A percentile compares a stretch with the other conserved stretches of the same genome.
Evolutionary conservation across 2,888 invertebrate species (phyloP).

Genomic region (Loripinus fragilis): DNA sequence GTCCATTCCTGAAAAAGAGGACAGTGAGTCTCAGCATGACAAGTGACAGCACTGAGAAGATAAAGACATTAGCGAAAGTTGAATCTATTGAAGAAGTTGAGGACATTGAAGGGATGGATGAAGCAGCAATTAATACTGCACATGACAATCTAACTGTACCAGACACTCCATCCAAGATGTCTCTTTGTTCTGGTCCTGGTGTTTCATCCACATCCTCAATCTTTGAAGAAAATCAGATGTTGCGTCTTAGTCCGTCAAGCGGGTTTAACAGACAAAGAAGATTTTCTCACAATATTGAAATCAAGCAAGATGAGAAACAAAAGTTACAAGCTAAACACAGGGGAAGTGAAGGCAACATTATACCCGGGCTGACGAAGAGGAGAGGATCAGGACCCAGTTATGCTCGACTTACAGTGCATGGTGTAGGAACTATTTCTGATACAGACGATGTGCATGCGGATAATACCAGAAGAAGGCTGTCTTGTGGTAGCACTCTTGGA

Average conservation of each 20-base stretch:
- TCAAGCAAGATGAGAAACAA: not conserved
- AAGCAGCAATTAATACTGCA: slow-evolving; percentile 1
- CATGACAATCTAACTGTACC: slow-evolving; percentile 4
- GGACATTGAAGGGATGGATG: slow-evolving; percentile 17
- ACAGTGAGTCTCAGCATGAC: not conserved
- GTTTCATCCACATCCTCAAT: not conserved
- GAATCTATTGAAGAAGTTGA: slow-evolving; percentile 14
- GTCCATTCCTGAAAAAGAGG: not conserved
- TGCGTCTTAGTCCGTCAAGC: not conserved
- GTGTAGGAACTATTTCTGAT: not conserved
- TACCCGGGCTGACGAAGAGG: not conserved
- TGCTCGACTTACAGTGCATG: not conserved
- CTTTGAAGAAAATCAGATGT: not conserved
- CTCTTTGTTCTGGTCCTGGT: not conserved
- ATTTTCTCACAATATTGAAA: slow-evolving; percentile 11
- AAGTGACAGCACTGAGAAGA: not conserved
- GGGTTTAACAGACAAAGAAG: not conserved
- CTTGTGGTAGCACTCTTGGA: not conserved
- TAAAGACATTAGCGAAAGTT: not conserved
- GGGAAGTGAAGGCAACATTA: slow-evolving; percentile 6
- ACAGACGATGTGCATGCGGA: not conserved
- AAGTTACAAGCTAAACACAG: slow-evolving; percentile 3
- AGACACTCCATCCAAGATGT: slow-evolving; percentile 4
- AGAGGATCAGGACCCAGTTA: not conserved
- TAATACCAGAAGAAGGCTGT: not conserved